Evolutionary conservation across 2,113 vertebrate genomes (phyloP), one percentile per base, ranked within the genome.

Genomic region (Campylomormyrus tamandua): DNA sequence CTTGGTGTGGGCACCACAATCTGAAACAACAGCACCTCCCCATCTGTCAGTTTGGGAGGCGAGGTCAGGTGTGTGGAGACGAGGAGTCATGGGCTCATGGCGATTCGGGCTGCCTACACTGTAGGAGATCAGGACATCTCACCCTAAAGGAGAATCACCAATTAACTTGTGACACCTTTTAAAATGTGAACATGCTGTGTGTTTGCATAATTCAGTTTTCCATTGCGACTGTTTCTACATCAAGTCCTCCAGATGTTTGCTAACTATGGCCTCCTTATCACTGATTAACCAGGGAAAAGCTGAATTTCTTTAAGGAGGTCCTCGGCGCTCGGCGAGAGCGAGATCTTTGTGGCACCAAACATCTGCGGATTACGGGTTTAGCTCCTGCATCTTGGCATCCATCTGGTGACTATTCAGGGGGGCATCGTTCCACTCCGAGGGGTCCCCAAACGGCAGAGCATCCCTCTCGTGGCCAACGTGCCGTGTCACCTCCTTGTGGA

Each of bases 61-160:
- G 31, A 80, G 74, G 15, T n/a, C 93, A 92, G 74, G 24, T 48
- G 45, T 24, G 21, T 49, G 27, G 80, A 15, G 31, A 15, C 35
- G 39, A 80, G 85, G 89, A 90, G 90, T 93, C 87, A 89, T 89
- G 62, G 92, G 91, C 21, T 94, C 94, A 94, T 93, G 93, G 90
- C 93, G 15, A 19, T 15, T 80, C 13, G 93, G 94, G 92, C 93
- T 94, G 95, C 91, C 94, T 95, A 92, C 93, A 92, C 87, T 80
- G 74, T 39, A 80, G 80, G 52, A 92, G 91, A 92, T 90, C 83
- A 49, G n/a, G 45, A 85, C 83, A 46, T 85, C 21, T 48, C 46
- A 80, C 31, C 35, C 74, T 80, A 80, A 80, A 80, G 74, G 35
- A 80, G 5, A 80, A 80, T 80, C 74, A 87, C 49, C 50, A 87